Evolutionary conservation across 2,113 vertebrate species (phyloP).

Genomic region (Cettia cetti): DNA sequence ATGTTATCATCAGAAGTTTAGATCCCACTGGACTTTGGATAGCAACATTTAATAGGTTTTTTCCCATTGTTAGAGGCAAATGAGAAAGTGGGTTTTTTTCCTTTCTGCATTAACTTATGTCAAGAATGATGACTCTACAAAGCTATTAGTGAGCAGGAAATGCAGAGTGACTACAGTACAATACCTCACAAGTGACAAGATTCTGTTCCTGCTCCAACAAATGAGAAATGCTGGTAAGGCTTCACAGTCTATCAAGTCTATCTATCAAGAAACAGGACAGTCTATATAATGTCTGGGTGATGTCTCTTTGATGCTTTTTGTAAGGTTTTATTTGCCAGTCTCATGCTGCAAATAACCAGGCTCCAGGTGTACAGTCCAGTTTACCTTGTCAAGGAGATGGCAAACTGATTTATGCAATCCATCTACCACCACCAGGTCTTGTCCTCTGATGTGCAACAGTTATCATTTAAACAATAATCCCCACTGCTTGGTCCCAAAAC

Average conservation of each 20-base stretch:
- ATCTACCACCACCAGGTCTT: not conserved
- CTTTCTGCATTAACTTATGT: not conserved
- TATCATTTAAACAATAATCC: not conserved
- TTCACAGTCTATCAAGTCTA: not conserved
- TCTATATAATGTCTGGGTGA: not conserved
- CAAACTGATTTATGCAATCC: not conserved
- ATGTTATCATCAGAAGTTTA: constrained; percentile 40
- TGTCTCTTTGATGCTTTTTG: not conserved
- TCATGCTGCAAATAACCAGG: not conserved
- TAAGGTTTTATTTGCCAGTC: not conserved
- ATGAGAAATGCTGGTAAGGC: not conserved
- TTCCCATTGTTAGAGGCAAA: constrained; percentile 32
- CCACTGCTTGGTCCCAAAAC: not conserved
- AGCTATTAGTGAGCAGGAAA: constrained; percentile 3
- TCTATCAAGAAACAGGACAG: not conserved
- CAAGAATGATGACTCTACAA: constrained; percentile 15
- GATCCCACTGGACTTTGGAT: constrained; percentile 24
- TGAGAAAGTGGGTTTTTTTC: not conserved
- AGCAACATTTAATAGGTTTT: constrained; percentile 17
- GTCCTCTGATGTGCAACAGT: not conserved
- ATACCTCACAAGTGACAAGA: not conserved
- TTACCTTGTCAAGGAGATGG: not conserved
- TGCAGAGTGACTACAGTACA: not conserved
- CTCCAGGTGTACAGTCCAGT: not conserved
- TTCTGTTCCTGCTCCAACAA: not conserved